These are phyloP conservation scores for Zingel zingel DNA, from an alignment of 2,113 vertebrate species.

Conservation along the genomic window DNA sequence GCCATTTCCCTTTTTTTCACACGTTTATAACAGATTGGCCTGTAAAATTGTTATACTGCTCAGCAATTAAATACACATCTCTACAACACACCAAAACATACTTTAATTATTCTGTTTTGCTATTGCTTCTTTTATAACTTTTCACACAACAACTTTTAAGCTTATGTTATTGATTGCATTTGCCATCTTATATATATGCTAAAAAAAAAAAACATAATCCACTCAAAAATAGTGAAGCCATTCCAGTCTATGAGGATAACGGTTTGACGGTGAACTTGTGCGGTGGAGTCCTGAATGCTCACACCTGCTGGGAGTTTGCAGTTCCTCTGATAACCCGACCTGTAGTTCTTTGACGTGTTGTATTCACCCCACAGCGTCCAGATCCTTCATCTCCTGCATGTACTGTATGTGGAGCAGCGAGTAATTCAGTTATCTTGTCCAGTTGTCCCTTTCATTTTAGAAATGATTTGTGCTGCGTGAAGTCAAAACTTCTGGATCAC, in stretches of 20 bases:
- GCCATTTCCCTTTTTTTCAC: constrained; percentile 80
- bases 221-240: constrained; percentile 75
- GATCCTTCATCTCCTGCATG: constrained; percentile 8
- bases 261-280: constrained; percentile 17
- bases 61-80: constrained; percentile 98
- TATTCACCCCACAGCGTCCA: constrained; percentile 12
- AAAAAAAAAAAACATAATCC: constrained; percentile 73
- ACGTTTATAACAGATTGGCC: constrained; percentile 89
- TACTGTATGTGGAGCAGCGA: constrained; percentile 24
- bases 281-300: constrained; percentile 50
- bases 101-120: constrained; percentile 89
- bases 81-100: constrained; percentile 96
- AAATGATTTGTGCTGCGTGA: constrained; percentile 46
- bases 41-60: constrained; percentile 91
- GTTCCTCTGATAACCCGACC: constrained; percentile 20
- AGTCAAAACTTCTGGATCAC: constrained; percentile 53
- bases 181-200: constrained; percentile 80
- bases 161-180: constrained; percentile 84
- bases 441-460: constrained; percentile 63
- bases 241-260: constrained; percentile 65
- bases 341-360: constrained; percentile 25
- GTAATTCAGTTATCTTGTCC: constrained; percentile 36
- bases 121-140: constrained; percentile 87
- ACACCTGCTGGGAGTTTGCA: constrained; percentile 11
- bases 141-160: constrained; percentile 92